These are phyloP conservation scores for Calycopis cecrops DNA, from an alignment of 1,140 invertebrate genomes.

Conservation along the genomic window DNA sequence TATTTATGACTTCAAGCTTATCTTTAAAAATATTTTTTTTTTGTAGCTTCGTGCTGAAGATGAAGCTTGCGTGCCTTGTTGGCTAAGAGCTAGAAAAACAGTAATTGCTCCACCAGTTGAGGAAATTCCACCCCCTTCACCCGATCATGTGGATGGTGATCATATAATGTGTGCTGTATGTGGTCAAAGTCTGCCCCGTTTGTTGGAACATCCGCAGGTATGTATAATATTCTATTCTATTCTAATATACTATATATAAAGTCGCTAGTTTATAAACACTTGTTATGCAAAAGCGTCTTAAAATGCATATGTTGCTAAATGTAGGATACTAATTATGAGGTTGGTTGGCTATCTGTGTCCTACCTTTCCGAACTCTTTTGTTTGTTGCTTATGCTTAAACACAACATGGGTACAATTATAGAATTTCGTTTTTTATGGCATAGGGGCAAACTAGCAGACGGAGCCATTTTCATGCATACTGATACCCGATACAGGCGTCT, in stretches of 20 bases:
- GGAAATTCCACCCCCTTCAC: not conserved
- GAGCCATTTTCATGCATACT: not conserved
- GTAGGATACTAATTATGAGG: too few relatives aligned
- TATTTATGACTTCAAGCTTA: not conserved
- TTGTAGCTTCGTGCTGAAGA: slow-evolving; percentile 3
- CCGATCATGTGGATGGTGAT: not conserved
- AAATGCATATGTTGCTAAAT: too few relatives aligned
- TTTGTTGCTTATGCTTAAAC: not conserved
- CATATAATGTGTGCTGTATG: slow-evolving; percentile 4
- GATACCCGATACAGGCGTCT: too few relatives aligned
- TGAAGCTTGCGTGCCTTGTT: too few relatives aligned
- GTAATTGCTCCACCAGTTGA: not conserved
- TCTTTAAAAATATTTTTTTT: not conserved
- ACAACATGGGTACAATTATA: not conserved
- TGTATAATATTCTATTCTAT: not conserved
- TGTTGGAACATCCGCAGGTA: not conserved
- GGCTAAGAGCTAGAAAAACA: not conserved
- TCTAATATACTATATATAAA: too few relatives aligned
- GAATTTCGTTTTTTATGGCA: too few relatives aligned
- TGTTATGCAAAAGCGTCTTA: too few relatives aligned
- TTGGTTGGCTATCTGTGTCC: too few relatives aligned
- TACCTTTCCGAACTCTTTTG: not conserved
- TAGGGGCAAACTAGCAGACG: too few relatives aligned
- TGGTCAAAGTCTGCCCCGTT: not conserved
- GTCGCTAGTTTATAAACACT: too few relatives aligned